Evolutionary conservation across 1,140 invertebrate species (phyloP).

Genomic region (Papilio glaucus): DNA sequence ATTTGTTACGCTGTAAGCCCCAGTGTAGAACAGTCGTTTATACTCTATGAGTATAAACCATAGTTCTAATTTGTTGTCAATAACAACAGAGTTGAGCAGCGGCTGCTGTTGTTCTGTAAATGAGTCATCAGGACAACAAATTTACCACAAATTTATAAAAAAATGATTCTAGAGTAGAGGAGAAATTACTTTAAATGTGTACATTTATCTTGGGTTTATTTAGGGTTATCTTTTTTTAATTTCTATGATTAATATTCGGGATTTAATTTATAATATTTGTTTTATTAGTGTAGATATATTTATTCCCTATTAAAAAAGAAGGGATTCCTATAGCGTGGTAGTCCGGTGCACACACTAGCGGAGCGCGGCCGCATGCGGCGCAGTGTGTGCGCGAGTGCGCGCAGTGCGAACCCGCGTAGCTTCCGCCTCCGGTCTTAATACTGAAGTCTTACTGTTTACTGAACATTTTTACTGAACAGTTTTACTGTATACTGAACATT

Average conservation of each 20-base stretch:
- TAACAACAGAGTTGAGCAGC: too few relatives aligned
- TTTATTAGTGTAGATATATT: background rate
- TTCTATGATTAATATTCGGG: background rate
- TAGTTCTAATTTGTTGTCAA: too few relatives aligned
- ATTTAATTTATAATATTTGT: too few relatives aligned
- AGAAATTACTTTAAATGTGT: too few relatives aligned
- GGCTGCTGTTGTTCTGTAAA: too few relatives aligned
- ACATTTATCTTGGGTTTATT: too few relatives aligned
- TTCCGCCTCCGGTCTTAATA: constrained; percentile 1
- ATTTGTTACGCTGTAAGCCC: too few relatives aligned
- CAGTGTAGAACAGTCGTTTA: too few relatives aligned
- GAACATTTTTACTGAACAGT: constrained; percentile 16
- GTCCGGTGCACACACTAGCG: background rate
- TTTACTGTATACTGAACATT: background rate
- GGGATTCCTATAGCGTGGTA: background rate
- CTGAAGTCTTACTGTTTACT: constrained; percentile 3
- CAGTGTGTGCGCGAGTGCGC: constrained; percentile 24
- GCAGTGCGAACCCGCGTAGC: constrained; percentile 4
- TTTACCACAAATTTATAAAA: too few relatives aligned
- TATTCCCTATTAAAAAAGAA: background rate
- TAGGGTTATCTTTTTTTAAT: background rate
- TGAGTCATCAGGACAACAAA: too few relatives aligned
- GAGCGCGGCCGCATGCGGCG: background rate
- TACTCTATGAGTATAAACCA: too few relatives aligned
- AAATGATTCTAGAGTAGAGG: too few relatives aligned